Conservation (phyloP, 53 echinoderm and acorn worm species). For the Actinopyga echinites region DNA sequence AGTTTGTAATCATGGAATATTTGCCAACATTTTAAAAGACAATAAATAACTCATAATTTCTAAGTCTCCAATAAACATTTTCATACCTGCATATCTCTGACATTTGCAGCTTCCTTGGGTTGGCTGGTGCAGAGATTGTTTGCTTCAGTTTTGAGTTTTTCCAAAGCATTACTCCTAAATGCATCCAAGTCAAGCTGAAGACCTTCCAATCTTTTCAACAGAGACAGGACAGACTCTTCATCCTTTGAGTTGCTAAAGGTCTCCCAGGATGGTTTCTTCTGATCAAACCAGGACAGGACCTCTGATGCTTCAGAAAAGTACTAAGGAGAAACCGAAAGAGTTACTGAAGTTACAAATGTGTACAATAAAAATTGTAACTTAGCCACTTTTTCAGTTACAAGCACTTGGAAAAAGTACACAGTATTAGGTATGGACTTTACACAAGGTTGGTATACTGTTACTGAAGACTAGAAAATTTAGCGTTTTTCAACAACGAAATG, state of each 20-base stretch:
- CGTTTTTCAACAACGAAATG: too few species aligned
- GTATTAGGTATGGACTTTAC: too few species aligned
- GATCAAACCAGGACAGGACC: constrained; percentile 81
- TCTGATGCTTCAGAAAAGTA: constrained; percentile 84
- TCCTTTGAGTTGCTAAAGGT: constrained; percentile 67
- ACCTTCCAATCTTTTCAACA: constrained; percentile 89
- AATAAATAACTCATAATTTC: too few species aligned
- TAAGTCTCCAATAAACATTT: background rate
- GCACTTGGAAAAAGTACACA: too few species aligned
- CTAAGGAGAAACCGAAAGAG: constrained; percentile 19
- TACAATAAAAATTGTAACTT: too few species aligned
- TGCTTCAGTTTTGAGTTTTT: background rate
- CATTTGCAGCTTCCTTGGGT: background rate
- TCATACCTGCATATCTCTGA: constrained; percentile 9
- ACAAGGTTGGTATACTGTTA: too few species aligned
- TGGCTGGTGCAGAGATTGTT: background rate
- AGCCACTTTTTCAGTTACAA: too few species aligned
- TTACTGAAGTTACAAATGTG: too few species aligned
- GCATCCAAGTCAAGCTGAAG: constrained; percentile 84
- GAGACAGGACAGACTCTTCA: constrained; percentile 76
- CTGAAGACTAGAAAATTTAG: too few species aligned
- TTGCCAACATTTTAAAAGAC: too few species aligned
- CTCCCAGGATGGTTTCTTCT: constrained; percentile 77
- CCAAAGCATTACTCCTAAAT: constrained; percentile 5
- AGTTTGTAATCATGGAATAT: too few species aligned